These are phyloP conservation scores for Nothocercus nigrocapillus DNA, from an alignment of 2,113 vertebrate genomes.

Conservation along the genomic window DNA sequence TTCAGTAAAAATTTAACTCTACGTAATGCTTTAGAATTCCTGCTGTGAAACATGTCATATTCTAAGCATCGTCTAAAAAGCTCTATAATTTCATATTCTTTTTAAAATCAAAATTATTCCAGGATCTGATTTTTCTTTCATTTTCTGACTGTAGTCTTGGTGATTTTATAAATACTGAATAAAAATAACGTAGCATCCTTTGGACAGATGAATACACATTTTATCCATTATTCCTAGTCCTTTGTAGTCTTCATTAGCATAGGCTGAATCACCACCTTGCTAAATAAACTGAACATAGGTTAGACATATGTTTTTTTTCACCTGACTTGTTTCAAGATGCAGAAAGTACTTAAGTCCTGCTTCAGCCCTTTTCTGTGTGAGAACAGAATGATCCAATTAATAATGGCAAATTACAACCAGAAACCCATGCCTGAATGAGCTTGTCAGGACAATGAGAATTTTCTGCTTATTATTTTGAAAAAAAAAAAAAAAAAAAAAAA, in stretches of 20 bases:
- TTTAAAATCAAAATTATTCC: conserved; percentile 6
- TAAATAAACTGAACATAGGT: conserved; percentile 18
- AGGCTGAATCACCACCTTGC: neutral
- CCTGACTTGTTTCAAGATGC: conserved; percentile 9
- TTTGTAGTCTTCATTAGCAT: conserved; percentile 20
- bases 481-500: conserved; percentile 3
- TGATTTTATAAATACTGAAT: conserved; percentile 14
- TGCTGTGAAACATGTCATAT: neutral
- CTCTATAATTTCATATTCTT: conserved; percentile 8
- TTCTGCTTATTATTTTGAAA: conserved; percentile 48
- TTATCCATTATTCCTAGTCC: neutral
- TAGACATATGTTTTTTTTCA: conserved; percentile 11
- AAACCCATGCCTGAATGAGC: conserved; percentile 7
- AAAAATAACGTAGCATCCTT: neutral
- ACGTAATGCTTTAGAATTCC: neutral
- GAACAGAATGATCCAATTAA: conserved; percentile 26
- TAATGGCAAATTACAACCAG: conserved; percentile 46
- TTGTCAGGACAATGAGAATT: conserved; percentile 29
- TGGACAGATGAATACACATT: neutral
- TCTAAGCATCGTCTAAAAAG: neutral
- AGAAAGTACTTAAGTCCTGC: neutral
- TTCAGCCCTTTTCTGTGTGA: conserved; percentile 7
- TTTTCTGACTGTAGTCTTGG: neutral
- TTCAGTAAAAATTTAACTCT: neutral
- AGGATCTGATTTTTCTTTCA: conserved; percentile 1